These are phyloP conservation scores for Paedocypris sp. DNA, from an alignment of 2,113 vertebrate species.

Conservation along the genomic window DNA sequence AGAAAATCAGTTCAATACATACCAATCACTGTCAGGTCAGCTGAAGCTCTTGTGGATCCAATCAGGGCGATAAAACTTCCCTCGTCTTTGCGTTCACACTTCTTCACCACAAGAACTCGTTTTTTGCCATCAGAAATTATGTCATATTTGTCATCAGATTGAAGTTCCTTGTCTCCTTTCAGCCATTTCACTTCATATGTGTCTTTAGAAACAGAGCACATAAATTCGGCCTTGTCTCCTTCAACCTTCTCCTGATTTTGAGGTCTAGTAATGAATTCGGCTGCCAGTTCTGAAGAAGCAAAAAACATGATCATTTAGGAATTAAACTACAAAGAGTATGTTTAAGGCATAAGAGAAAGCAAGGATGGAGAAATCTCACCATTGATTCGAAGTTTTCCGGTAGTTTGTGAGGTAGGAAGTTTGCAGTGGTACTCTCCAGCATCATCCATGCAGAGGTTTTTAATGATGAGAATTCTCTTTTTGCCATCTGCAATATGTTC, in stretches of 20 bases:
- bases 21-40: slow-evolving; percentile 82
- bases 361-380: slow-evolving; percentile 56
- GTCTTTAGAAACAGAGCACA: slow-evolving; percentile 88
- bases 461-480: slow-evolving; percentile 85
- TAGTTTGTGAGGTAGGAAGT: slow-evolving; percentile 73
- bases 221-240: slow-evolving; percentile 87
- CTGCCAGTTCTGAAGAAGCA: slow-evolving; percentile 76
- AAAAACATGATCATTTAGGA: neutral
- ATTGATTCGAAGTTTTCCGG: slow-evolving; percentile 78
- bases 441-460: slow-evolving; percentile 73
- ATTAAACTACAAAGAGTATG: neutral
- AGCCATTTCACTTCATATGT: slow-evolving; percentile 79
- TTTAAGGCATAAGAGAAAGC: neutral
- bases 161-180: slow-evolving; percentile 64
- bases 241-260: slow-evolving; percentile 85
- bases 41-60: slow-evolving; percentile 75
- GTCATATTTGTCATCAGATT: slow-evolving; percentile 77
- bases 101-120: slow-evolving; percentile 71
- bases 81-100: slow-evolving; percentile 69
- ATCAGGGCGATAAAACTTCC: slow-evolving; percentile 74
- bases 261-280: slow-evolving; percentile 87
- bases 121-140: slow-evolving; percentile 81
- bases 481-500: slow-evolving; percentile 80
- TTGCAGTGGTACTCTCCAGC: slow-evolving; percentile 80
- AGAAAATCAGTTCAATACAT: no score